Evolutionary conservation across 2,797 vertebrate genomes (phyloP), one percentile per base, ranked within the genome.

Genomic region (Protonibea diacanthus): DNA sequence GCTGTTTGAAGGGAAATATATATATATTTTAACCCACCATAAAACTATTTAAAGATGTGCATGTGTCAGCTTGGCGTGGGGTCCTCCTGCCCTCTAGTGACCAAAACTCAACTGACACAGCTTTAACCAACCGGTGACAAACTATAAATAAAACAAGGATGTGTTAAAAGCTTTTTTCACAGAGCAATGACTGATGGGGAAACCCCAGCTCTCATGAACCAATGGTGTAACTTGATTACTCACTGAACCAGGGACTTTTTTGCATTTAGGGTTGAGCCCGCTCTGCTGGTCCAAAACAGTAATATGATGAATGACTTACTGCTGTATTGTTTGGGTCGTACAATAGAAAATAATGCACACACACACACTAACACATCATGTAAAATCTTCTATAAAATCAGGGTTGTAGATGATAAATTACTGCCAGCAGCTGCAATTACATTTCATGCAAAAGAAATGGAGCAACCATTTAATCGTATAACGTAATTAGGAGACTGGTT

Each of bases 71-170:
- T 38, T n/a, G n/a, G 4, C 47, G 27, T 48, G 7, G 2, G 20
- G 70, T 5, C 63, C 9, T 59, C 40, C 52, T 55, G 67, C 59
- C 59, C 29, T 14, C 59, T 45, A 40, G 56, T 75, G 67, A 0
- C 56, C 11, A 66, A 29, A 78, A 8, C 15, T 4, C 0, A 51
- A 27, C 9, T 1, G 4, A 18, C 4, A 10, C 78, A 52, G 10
- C 23, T 57, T 74, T 23, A 69, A 51, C 2, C 25, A 3, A 53
- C 3, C 44, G 13, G 6, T 25, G 33, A 58, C 67, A 59, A 20
- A 8, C 13, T 9, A 3, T 27, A 10, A 33, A 49, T 10, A 8
- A 7, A 49, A n/a, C 14, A 2, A 17, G 45, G 15, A 23, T 52
- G 49, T 23, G 51, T 5, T 6, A 52, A 44, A 44, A 9, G 33